These are phyloP conservation scores for Rhadinocentrus ornatus DNA, from an alignment of 2,797 vertebrate species.

Conservation along the genomic window DNA sequence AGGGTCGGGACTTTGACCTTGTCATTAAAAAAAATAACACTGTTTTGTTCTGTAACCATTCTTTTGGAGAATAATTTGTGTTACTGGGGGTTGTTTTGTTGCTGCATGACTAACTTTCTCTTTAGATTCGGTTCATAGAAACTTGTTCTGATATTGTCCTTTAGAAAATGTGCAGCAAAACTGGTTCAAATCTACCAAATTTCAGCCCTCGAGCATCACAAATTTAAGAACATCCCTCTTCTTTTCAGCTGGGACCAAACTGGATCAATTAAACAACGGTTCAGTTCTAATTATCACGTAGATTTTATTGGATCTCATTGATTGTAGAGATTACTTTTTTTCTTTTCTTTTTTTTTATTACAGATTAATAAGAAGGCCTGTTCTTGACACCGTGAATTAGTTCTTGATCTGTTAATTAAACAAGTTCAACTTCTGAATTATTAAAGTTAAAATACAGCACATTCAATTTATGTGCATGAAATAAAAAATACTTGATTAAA, in stretches of 20 bases:
- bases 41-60: not conserved
- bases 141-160: not conserved
- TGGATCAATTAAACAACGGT: not conserved
- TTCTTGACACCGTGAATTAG: not conserved
- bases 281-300: not conserved
- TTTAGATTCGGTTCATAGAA: not conserved
- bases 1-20: not conserved
- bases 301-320: not conserved
- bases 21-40: not conserved
- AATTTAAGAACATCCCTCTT: not conserved
- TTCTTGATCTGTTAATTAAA: not conserved
- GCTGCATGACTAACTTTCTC: constrained; percentile 1
- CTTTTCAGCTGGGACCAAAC: not conserved
- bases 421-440: not conserved
- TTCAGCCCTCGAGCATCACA: not conserved
- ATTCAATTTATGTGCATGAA: not conserved
- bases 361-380: not conserved
- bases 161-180: not conserved
- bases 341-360: not conserved
- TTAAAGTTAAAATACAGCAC: not conserved
- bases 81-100: not conserved
- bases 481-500: too few relatives aligned
- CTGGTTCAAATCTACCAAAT: not conserved
- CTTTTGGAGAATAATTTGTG: not conserved
- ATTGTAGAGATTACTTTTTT: not conserved